phyloP scores from a whole-genome alignment of 2,113 vertebrate genomes.

The Rynchops niger region DNA sequence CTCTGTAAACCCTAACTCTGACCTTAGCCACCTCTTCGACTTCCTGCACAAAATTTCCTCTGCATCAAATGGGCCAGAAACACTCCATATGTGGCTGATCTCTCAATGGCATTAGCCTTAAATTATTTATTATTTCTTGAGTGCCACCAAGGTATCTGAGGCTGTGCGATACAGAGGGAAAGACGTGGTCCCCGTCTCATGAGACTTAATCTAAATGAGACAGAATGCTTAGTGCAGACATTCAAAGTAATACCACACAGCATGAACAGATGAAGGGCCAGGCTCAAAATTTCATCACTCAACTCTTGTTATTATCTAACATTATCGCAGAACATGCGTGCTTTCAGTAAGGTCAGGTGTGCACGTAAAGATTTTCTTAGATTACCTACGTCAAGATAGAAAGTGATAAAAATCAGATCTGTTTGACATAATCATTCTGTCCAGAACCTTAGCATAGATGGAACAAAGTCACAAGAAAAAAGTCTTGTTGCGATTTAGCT shows the following conservation, averaged over 20 bases:
- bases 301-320: background rate
- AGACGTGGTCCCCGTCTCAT: background rate
- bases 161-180: background rate
- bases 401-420: slow-evolving; percentile 18
- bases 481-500: background rate
- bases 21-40: background rate
- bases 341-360: slow-evolving; percentile 29
- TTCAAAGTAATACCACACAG: slow-evolving; percentile 10
- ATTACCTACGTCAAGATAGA: background rate
- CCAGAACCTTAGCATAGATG: background rate
- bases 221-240: background rate
- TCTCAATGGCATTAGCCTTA: background rate
- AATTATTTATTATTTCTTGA: slow-evolving; percentile 31
- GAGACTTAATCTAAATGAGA: background rate
- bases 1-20: background rate
- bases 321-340: background rate
- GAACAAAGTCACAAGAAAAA: background rate
- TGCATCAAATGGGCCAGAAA: slow-evolving; percentile 14
- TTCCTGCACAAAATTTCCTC: slow-evolving; percentile 20
- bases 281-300: slow-evolving; percentile 21
- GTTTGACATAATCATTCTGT: background rate
- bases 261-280: background rate
- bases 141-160: background rate
- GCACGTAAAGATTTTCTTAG: background rate
- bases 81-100: background rate